Evolutionary conservation across 1,140 invertebrate genomes (phyloP), one percentile per base, ranked within the genome.

Genomic region (Psix sp.): DNA sequence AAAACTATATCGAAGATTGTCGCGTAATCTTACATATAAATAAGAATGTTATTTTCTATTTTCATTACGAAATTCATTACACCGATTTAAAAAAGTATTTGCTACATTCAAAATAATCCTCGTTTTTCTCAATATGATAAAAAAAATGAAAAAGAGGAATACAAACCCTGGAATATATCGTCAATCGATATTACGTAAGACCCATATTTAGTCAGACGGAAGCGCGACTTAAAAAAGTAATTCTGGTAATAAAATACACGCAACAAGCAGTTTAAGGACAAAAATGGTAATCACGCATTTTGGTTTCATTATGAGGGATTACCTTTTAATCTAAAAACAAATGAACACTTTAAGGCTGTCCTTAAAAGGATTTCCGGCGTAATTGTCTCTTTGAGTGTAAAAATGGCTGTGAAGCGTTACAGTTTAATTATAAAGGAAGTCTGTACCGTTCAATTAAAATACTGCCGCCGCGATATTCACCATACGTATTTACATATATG

Each of bases 291-390:
- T 63, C 57, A 71, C 43, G 45, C 57, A 63, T 71, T 63, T 71
- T 18, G 67, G 59, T 71, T 71, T 63, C 67, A 71, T 72, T 72
- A 65, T 59, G 65, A 72, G 43, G 59, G 68, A 72, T 72, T 72
- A 65, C 59, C 39, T 45, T 72, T 72, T 72, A 72, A 72, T 65
- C 59, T 65, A 52, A 45, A 72, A 72, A 65, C 68, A 72, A 72
- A 72, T 72, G 67, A 63, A 63, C 67, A 63, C 70, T 73, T 65
- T 73, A 73, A 73, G 70, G 60, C 70, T 66, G 60, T 66, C 60
- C 70, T 73, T 73, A 73, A 73, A 73, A 73, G 48, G 70, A 73
- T 73, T 73, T 66, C 54, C 59, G 24, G 17, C 35, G 60, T 65
- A 63, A 72, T 73, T 65, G 54, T 73, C 70, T 73, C 66, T 66